phyloP scores from a whole-genome alignment of 1,140 invertebrate genomes.

The Hetaerina americana region DNA sequence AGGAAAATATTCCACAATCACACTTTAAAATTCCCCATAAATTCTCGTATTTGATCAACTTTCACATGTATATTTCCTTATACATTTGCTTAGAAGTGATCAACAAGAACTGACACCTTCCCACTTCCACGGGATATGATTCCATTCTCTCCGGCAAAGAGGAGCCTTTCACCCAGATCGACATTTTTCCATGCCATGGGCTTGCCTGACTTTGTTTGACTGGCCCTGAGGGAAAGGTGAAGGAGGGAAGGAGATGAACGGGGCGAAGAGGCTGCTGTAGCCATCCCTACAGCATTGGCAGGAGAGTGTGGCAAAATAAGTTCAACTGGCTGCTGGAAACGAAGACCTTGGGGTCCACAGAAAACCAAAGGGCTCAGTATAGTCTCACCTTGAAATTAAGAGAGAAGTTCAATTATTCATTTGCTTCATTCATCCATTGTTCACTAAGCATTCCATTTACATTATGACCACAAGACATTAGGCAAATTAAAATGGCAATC shows the following conservation, averaged over 20 bases:
- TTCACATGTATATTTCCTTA: too few species aligned
- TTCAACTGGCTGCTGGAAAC: constrained; percentile 77
- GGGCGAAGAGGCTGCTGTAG: background rate
- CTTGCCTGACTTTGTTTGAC: background rate
- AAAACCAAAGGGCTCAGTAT: constrained; percentile 85
- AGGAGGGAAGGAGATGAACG: background rate
- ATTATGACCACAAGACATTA: too few species aligned
- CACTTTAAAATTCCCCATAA: too few species aligned
- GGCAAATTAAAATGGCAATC: background rate
- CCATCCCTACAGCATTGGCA: background rate
- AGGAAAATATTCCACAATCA: too few species aligned
- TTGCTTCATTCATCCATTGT: background rate
- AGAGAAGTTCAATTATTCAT: constrained; percentile 10
- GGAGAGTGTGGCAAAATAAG: constrained; percentile 37
- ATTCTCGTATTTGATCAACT: too few species aligned
- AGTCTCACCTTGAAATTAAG: constrained; percentile 63
- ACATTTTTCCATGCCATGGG: background rate
- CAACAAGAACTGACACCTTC: background rate
- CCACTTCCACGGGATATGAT: background rate
- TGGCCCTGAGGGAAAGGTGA: background rate
- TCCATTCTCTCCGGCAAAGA: background rate
- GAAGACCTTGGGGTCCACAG: constrained; percentile 85
- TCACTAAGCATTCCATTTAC: background rate
- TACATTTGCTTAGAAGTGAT: background rate
- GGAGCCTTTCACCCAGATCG: background rate